Conservation (phyloP, 2,797 vertebrate species). For the Microhierax caerulescens region DNA sequence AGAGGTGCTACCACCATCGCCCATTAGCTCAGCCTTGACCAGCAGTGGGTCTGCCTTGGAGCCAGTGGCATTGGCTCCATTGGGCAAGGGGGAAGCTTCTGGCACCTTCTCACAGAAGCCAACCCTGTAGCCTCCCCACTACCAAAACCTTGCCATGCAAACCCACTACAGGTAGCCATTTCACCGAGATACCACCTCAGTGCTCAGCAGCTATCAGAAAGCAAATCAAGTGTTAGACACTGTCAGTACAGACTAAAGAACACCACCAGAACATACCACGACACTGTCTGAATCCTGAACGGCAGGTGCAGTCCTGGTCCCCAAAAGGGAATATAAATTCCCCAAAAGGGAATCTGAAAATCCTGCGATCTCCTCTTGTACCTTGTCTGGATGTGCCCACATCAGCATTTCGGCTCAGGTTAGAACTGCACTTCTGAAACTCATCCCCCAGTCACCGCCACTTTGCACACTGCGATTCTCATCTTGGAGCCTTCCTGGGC, state of each 20-base stretch:
- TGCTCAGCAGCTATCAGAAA: neutral
- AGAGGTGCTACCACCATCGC: too few relatives aligned
- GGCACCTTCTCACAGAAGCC: too few relatives aligned
- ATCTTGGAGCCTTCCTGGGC: neutral
- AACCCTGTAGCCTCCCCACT: too few relatives aligned
- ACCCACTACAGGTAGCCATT: neutral
- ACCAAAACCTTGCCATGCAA: too few relatives aligned
- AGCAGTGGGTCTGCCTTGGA: too few relatives aligned
- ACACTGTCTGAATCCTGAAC: neutral
- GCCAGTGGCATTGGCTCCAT: too few relatives aligned
- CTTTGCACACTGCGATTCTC: fast-evolving
- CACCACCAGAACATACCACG: neutral
- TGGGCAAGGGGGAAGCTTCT: too few relatives aligned
- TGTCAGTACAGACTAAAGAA: neutral
- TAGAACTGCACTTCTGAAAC: neutral
- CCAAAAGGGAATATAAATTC: neutral
- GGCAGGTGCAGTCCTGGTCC: neutral
- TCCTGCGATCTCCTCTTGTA: too few relatives aligned
- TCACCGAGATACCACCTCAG: neutral
- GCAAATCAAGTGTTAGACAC: neutral
- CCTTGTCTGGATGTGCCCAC: too few relatives aligned
- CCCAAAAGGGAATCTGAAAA: neutral
- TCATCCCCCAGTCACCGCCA: fast-evolving
- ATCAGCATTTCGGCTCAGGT: neutral
- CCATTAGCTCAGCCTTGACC: too few relatives aligned